Evolutionary conservation across 1,140 invertebrate species (phyloP), one percentile per base, ranked within the genome.

Genomic region (Bombus waltoni): DNA sequence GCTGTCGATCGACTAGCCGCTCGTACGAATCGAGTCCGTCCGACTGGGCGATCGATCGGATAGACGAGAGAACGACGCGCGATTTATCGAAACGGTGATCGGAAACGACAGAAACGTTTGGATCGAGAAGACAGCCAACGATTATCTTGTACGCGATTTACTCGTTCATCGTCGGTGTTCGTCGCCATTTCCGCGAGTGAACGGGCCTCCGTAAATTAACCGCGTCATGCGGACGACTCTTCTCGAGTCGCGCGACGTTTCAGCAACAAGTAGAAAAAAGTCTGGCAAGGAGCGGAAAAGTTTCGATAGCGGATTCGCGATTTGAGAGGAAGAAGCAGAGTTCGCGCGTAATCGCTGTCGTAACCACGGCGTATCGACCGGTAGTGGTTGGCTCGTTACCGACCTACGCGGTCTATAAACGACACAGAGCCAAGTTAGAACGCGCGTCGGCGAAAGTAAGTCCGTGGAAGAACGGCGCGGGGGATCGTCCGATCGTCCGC

Each of bases 401-500:
- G 47, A 53, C 5, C 18, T 53, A 22, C 18, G 89, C 79, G 88
- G 68, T 77, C 88, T 89, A 89, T 80, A 90, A 90, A 80, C 88
- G 77, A 89, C 80, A 74, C 65, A 35, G 78, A 90, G 71, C 84
- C 81, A 83, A 87, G 86, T 90, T 87, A 84, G 80, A 82, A 88
- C 38, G 88, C 74, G 83, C 83, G 83, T 80, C 79, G 47, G 83
- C 53, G 80, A 85, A 88, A 88, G 89, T 73, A 88, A 88, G 85
- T 70, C 81, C 3, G 68, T 18, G 3, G 47, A 22, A 53, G 47
- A 53, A 53, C 68, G 38, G 35, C 62, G 77, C 73, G 32, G n/a
- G 18, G 91, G 89, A 90, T 90, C 85, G 81, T 84, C 84, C 85
- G 89, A 84, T 90, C 81, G 86, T 91, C 84, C 88, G 88, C 88